Evolutionary conservation across 2,113 vertebrate species (phyloP).

Genomic region (Zosterops pallidus): DNA sequence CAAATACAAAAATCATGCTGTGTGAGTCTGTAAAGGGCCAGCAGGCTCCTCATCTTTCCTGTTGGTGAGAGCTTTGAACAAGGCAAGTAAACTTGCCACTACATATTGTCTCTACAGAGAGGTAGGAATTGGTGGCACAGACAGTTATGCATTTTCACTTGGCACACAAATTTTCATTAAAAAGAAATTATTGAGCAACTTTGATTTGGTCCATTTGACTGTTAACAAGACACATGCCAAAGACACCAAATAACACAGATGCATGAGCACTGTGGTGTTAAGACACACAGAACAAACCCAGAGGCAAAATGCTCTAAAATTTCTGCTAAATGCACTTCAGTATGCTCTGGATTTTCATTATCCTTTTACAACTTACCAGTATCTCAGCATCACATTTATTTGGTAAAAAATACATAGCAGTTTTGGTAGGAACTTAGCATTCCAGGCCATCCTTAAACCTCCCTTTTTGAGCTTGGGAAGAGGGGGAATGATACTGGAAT

Average conservation of each 20-base stretch:
- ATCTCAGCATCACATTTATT: neutral
- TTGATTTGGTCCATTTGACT: neutral
- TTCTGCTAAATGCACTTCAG: neutral
- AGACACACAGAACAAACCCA: neutral
- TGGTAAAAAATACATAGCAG: neutral
- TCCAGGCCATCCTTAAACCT: neutral
- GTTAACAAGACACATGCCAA: neutral
- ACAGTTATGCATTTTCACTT: neutral
- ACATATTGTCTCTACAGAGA: neutral
- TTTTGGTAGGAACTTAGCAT: neutral
- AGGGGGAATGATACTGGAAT: neutral
- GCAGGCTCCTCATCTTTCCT: neutral
- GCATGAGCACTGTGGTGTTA: neutral
- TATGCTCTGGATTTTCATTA: neutral
- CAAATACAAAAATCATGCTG: neutral
- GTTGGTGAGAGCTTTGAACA: neutral
- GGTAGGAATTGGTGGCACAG: neutral
- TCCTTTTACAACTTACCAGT: neutral
- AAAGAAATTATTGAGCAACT: neutral
- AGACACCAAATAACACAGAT: neutral
- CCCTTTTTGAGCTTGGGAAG: neutral
- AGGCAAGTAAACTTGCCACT: neutral
- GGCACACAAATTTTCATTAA: neutral
- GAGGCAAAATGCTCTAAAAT: neutral
- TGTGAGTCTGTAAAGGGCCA: neutral